A percentile compares a stretch with the other conserved stretches of the same genome.
These are phyloP conservation scores for Ara ararauna DNA, from an alignment of 2,797 vertebrate genomes.

Conservation along the genomic window DNA sequence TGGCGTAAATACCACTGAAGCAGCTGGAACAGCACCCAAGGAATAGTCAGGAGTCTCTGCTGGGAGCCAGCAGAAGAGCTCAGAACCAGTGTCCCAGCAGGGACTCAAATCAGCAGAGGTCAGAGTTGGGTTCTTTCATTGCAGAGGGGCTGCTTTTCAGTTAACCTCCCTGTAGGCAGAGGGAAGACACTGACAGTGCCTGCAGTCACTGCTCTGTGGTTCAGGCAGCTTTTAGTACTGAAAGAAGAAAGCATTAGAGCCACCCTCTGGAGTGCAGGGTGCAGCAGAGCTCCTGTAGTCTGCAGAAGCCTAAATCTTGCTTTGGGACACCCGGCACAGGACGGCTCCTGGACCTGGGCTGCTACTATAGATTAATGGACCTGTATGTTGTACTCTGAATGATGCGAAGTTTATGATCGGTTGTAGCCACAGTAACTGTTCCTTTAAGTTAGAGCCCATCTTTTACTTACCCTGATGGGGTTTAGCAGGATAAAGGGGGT, in stretches of 20 bases:
- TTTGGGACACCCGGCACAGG: neutral
- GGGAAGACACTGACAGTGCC: neutral
- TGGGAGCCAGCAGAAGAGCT: neutral
- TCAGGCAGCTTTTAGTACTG: neutral
- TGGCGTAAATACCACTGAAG: conserved; percentile 68
- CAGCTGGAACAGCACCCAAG: neutral
- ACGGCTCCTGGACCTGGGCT: neutral
- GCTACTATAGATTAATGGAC: accelerated
- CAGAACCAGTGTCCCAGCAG: neutral
- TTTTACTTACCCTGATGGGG: neutral
- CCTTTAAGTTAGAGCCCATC: neutral
- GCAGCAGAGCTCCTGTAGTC: neutral
- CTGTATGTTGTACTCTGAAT: accelerated
- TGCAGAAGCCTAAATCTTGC: neutral
- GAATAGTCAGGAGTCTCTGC: neutral
- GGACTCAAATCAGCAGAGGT: neutral
- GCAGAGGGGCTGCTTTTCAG: neutral
- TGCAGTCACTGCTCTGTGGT: accelerated
- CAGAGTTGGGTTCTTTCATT: neutral
- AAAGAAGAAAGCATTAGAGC: neutral
- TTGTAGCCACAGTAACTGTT: neutral
- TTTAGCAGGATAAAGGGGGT: neutral
- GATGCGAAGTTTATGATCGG: too few species aligned
- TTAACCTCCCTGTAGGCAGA: neutral
- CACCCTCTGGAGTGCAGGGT: neutral